These are phyloP conservation scores for Caenorhabditis brenneri DNA, from an alignment of 1,140 invertebrate genomes.

Conservation along the genomic window DNA sequence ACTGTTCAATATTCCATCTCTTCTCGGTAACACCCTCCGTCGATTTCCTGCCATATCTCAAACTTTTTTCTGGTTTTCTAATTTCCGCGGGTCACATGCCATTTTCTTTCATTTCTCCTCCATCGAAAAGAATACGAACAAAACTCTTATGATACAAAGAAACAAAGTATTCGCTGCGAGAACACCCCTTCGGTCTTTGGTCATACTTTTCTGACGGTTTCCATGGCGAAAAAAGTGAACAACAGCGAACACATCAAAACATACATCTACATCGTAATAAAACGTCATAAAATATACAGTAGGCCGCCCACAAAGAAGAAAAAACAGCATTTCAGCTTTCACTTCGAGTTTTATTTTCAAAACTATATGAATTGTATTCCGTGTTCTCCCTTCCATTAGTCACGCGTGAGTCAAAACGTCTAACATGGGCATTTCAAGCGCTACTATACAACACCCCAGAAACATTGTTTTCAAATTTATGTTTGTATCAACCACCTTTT, in stretches of 20 bases:
- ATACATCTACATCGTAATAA: neutral
- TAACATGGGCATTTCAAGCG: no score
- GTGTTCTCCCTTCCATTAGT: no score
- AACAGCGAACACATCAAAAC: neutral
- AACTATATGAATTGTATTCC: no score
- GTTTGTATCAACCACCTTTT: no score
- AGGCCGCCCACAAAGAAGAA: neutral
- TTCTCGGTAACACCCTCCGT: neutral
- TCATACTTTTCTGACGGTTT: neutral
- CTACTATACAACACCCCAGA: no score
- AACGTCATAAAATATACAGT: neutral
- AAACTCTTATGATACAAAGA: neutral
- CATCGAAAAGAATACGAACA: no score
- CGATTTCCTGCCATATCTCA: neutral
- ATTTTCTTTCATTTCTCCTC: neutral
- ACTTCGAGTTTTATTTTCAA: no score
- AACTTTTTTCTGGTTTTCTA: neutral
- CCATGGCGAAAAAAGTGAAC: neutral
- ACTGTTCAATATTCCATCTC: neutral
- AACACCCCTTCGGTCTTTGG: neutral
- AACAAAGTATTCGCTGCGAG: neutral
- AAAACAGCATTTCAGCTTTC: neutral
- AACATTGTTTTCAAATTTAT: no score
- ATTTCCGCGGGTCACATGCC: neutral
- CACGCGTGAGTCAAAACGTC: no score